Percentiles rank a stretch among this genome's conserved stretches.
Conservation (phyloP, 2,113 vertebrate species). For the Ramphastos sulfuratus region DNA sequence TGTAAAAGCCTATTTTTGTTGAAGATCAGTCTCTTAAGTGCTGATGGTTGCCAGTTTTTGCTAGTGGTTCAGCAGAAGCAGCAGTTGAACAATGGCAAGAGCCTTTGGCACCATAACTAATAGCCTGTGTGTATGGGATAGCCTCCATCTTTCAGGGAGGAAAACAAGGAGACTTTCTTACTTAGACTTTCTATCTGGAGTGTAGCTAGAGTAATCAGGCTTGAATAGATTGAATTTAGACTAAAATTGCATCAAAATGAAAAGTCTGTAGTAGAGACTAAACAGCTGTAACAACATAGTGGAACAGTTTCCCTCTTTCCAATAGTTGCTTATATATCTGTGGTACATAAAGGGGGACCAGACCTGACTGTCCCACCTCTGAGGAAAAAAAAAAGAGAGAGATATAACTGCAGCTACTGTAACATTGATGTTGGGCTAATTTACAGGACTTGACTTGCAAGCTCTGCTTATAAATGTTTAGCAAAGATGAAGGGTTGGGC, state of each 20-base stretch:
- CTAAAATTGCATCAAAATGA: neutral
- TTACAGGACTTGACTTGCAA: neutral
- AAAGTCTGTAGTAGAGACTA: neutral
- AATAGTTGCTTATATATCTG: neutral
- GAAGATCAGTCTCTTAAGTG: neutral
- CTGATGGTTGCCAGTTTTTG: neutral
- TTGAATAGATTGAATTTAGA: neutral
- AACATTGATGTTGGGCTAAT: neutral
- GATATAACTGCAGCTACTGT: neutral
- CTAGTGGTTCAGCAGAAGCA: neutral
- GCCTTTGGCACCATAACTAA: neutral
- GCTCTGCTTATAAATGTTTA: neutral
- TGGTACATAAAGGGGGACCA: neutral
- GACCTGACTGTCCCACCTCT: neutral
- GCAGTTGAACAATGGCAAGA: rapidly evolving
- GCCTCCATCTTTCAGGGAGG: neutral
- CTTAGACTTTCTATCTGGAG: neutral
- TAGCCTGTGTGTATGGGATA: neutral
- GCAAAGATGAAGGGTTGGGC: neutral
- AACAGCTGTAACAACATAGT: neutral
- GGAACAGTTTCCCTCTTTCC: neutral
- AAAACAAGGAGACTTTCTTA: neutral
- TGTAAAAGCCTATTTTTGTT: neutral
- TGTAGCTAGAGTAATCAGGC: neutral
- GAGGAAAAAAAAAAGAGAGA: neutral